These are phyloP conservation scores for Ictalurus furcatus DNA, from an alignment of 2,113 vertebrate genomes.

Conservation along the genomic window DNA sequence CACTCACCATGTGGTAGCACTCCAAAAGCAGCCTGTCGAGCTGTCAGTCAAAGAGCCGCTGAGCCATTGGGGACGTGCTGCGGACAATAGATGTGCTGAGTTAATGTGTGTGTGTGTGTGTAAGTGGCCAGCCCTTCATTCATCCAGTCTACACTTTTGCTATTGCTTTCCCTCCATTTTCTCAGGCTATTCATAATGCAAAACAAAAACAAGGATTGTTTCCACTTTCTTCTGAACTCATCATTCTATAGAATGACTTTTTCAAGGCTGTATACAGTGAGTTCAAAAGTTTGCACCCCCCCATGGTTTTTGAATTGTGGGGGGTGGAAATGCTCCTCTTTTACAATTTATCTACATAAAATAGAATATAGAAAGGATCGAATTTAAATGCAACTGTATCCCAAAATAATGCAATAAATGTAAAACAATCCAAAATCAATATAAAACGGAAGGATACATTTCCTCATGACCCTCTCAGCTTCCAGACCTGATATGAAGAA, in stretches of 20 bases:
- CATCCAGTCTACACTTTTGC: constrained; percentile 23
- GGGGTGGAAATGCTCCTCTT: not conserved
- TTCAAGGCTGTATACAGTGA: not conserved
- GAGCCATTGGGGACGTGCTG: constrained; percentile 66
- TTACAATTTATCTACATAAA: not conserved
- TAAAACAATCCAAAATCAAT: not conserved
- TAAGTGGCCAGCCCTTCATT: constrained; percentile 27
- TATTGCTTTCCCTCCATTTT: constrained; percentile 21
- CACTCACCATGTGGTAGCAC: constrained; percentile 69
- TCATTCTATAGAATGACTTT: not conserved
- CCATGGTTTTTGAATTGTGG: not conserved
- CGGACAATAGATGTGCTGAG: constrained; percentile 68
- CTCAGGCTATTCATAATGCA: constrained; percentile 7
- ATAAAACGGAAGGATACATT: not conserved
- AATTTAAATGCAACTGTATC: not conserved
- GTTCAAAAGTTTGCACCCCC: not conserved
- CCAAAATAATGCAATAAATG: not conserved
- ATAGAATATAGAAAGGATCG: not conserved
- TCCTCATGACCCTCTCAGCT: not conserved
- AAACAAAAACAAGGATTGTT: not conserved
- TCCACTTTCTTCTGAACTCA: not conserved
- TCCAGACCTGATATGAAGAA: not conserved
- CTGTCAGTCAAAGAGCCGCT: constrained; percentile 72
- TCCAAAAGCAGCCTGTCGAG: constrained; percentile 63
- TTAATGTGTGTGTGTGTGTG: constrained; percentile 69